These are phyloP conservation scores for Anser cygnoides DNA, from an alignment of 2,113 vertebrate species.

Conservation along the genomic window DNA sequence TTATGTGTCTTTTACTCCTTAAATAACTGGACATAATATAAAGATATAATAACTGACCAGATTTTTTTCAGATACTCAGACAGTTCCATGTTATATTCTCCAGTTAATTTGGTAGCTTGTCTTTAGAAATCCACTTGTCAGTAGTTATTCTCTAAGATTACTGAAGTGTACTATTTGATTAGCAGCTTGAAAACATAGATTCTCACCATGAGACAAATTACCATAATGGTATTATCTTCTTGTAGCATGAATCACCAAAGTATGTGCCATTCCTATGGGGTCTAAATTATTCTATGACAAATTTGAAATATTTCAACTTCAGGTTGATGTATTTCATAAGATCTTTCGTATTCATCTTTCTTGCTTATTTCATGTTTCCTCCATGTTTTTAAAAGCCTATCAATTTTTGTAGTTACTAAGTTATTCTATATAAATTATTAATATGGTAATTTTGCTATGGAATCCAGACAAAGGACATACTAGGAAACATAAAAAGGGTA, in stretches of 20 bases:
- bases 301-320: neutral
- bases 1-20: neutral
- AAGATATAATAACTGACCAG: neutral
- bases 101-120: neutral
- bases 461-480: neutral
- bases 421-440: neutral
- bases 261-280: neutral
- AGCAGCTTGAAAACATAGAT: neutral
- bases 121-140: neutral
- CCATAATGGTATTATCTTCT: neutral
- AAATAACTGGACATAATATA: neutral
- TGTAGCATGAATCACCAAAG: neutral
- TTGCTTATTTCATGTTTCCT: neutral
- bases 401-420: neutral
- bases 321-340: neutral
- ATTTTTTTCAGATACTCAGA: neutral
- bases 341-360: neutral
- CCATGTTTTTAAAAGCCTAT: neutral
- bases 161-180: neutral
- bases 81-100: neutral
- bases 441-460: neutral
- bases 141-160: neutral
- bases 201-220: neutral
- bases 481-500: neutral
- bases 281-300: neutral